Evolutionary conservation across 1,140 invertebrate genomes (phyloP).

Genomic region (Scaptomyza pallida): DNA sequence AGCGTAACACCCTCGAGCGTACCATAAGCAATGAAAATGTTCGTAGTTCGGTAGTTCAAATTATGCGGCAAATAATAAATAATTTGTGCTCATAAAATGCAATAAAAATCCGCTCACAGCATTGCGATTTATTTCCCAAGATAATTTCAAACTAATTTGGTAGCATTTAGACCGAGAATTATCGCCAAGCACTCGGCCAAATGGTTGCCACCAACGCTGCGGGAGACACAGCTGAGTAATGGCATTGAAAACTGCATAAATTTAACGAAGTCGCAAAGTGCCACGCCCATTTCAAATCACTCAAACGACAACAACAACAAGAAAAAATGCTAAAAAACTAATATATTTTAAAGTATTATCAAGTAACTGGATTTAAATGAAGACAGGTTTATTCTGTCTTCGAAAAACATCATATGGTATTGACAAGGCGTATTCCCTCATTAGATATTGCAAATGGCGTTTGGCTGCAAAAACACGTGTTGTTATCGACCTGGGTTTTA

Average conservation of each 20-base stretch:
- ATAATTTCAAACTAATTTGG: constrained; percentile 79
- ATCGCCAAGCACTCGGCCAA: constrained; percentile 40
- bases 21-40: constrained; percentile 43
- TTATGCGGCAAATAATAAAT: constrained; percentile 78
- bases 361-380: background rate
- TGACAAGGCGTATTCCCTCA: too few relatives aligned
- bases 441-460: too few relatives aligned
- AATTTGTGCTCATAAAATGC: constrained; percentile 77
- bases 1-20: constrained; percentile 31
- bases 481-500: constrained; percentile 7
- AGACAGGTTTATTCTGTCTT: background rate
- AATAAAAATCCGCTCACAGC: constrained; percentile 71
- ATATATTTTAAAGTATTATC: too few relatives aligned
- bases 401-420: background rate
- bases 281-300: constrained; percentile 70
- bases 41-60: constrained; percentile 77
- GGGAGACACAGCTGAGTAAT: constrained; percentile 65
- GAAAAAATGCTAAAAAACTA: constrained; percentile 6
- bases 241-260: constrained; percentile 81
- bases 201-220: constrained; percentile 34
- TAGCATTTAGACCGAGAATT: constrained; percentile 77
- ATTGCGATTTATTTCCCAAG: constrained; percentile 66
- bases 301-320: constrained; percentile 52
- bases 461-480: background rate
- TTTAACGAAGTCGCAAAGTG: constrained; percentile 33